Evolutionary conservation across 2,797 vertebrate species (phyloP).

Genomic region (Danio albolineatus): DNA sequence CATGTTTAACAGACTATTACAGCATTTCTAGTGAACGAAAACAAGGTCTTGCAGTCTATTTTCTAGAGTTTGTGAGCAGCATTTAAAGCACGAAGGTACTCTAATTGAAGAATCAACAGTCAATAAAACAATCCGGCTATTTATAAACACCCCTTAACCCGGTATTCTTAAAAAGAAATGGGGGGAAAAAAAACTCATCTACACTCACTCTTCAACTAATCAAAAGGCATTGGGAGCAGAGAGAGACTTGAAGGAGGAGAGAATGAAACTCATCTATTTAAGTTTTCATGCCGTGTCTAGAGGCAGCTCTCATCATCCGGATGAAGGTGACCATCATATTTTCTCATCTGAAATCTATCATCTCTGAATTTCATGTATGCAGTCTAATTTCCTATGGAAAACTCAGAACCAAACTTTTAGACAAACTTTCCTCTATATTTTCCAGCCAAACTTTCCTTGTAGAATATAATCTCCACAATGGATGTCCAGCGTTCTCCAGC

Average conservation of each 20-base stretch:
- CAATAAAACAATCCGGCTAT: neutral
- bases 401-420: neutral
- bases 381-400: neutral
- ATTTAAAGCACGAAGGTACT: neutral
- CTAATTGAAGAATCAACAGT: neutral
- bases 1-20: neutral
- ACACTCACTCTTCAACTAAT: constrained; percentile 2
- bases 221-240: neutral
- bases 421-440: too few relatives aligned
- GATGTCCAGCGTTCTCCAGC: too few relatives aligned
- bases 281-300: neutral
- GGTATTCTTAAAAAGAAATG: neutral
- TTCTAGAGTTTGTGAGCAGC: neutral
- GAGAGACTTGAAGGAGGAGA: neutral
- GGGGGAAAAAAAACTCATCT: neutral
- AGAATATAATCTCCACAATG: too few relatives aligned
- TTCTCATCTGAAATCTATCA: constrained; percentile 12
- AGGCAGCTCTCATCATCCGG: neutral
- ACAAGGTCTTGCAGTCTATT: too few relatives aligned
- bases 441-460: too few relatives aligned
- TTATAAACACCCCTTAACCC: neutral
- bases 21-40: neutral
- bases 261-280: constrained; percentile 33
- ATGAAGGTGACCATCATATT: neutral
- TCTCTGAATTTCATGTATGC: neutral